phyloP scores from a whole-genome alignment of 2,888 invertebrate genomes.

The Rotaria magnacalcarata region DNA sequence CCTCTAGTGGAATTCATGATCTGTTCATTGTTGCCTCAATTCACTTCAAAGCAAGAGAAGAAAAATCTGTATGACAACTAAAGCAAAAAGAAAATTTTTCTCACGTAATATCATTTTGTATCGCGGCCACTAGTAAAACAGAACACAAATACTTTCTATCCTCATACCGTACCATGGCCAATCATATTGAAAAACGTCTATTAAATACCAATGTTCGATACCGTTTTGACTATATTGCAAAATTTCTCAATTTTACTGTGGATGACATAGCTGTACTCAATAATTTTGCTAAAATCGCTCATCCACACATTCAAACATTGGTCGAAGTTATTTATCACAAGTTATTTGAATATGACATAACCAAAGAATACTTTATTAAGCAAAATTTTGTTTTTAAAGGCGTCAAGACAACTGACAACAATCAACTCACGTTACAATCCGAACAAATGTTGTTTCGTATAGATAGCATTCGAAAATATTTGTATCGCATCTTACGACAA shows the following conservation, averaged over 20 bases:
- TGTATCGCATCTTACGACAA: neutral
- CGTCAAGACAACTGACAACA: neutral
- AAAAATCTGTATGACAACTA: too few relatives aligned
- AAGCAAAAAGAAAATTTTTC: too few relatives aligned
- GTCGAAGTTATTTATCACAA: neutral
- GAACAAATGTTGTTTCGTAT: neutral
- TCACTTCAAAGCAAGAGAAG: too few relatives aligned
- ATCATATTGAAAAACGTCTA: neutral
- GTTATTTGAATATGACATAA: neutral
- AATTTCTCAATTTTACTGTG: neutral
- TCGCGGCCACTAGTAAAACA: too few relatives aligned
- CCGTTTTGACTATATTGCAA: constrained; percentile 37
- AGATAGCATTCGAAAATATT: neutral
- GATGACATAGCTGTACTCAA: neutral
- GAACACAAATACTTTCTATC: too few relatives aligned
- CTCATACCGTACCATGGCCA: too few relatives aligned
- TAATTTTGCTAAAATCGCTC: neutral
- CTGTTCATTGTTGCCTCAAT: too few relatives aligned
- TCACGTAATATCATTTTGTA: too few relatives aligned
- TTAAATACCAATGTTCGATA: neutral
- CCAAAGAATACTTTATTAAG: neutral
- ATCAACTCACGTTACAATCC: neutral
- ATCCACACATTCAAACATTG: neutral
- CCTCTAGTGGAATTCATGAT: too few relatives aligned
- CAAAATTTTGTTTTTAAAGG: neutral